phyloP scores from a whole-genome alignment of 2,888 invertebrate genomes.

The Euphydryas editha region DNA sequence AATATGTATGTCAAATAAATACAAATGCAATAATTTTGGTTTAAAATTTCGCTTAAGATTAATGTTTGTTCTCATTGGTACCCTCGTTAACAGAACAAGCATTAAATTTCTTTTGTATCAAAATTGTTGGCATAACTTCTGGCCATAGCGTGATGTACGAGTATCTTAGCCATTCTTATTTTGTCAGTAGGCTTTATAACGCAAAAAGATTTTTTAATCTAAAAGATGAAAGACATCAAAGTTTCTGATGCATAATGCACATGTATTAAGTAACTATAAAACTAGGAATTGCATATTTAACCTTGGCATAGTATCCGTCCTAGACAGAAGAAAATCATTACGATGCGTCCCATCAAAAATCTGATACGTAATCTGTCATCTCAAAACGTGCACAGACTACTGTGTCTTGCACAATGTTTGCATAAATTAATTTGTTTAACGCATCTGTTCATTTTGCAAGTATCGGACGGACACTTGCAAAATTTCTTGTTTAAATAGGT shows the following conservation, averaged over 20 bases:
- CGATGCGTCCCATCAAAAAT: conserved; percentile 31
- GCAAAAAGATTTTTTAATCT: too few relatives aligned
- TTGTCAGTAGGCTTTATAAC: too few relatives aligned
- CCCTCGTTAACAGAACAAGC: neutral
- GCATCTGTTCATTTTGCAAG: conserved; percentile 45
- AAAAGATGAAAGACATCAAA: too few relatives aligned
- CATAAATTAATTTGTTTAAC: conserved; percentile 62
- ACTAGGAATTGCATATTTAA: neutral
- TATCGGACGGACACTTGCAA: conserved; percentile 32
- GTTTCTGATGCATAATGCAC: neutral
- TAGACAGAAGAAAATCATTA: conserved; percentile 27
- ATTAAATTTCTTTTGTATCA: too few relatives aligned
- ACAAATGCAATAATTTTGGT: neutral
- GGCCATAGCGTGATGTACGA: too few relatives aligned
- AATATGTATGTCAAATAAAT: conserved; percentile 2
- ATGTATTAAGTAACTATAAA: neutral
- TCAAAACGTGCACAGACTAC: conserved; percentile 37
- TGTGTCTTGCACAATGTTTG: conserved; percentile 59
- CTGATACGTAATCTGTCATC: conserved; percentile 34
- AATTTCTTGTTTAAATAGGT: conserved; percentile 18
- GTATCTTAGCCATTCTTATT: too few relatives aligned
- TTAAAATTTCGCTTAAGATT: neutral
- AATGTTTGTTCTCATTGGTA: neutral
- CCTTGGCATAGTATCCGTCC: conserved; percentile 29
- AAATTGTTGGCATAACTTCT: too few relatives aligned